Base-by-base conservation (phyloP, 2,888 invertebrate genomes). In the Scaptomyza reducta region DNA sequence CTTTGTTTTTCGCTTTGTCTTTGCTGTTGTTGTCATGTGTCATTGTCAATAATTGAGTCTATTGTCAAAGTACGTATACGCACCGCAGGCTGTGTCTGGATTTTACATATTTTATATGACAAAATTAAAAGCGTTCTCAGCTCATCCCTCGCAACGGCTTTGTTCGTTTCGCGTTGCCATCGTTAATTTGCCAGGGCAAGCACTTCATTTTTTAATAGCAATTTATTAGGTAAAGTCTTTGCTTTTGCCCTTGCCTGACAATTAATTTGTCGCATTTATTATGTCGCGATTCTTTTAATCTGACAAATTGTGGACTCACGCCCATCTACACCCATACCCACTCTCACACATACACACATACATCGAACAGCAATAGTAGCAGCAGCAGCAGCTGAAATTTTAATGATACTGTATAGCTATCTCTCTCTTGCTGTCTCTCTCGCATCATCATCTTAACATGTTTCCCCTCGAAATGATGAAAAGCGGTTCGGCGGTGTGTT, bases 271-370 rank as follows among this genome's bases (percentile, higher is more conserved):
- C n/a, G 47, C 62, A 66, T 75, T 70, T 70, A 67, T 77, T 65
- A 70, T 68, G 64, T 58, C 64, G 74, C 64, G 47, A 65, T 55
- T 46, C 53, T 67, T 82, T 81, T 82, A 81, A 81, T 81, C 79
- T 81, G 61, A 64, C 61, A 77, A 83, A 82, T 83, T 77, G 70
- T 62, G 27, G 70, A 67, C 62, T 60, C 49, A 57, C 3, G 14
- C 14, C 14, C 38, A 14, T 9, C 3, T 3, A 38, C 7, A 38
- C 6, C n/a, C 6, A 35, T 2, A 9, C 38, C 3, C 22, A 1
- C 22, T 4, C 22, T 4, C 13, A 33, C 13, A 33, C 13, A 35
- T 6, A 35, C n/a, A n/a, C n/a, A 35, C 54, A 55, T 57, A 35
- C 54, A 42, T 27, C 49, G 56, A 6, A n/a, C 27, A 25, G 10